Conservation (phyloP, 1,140 invertebrate genomes). For the Episyrphus balteatus region DNA sequence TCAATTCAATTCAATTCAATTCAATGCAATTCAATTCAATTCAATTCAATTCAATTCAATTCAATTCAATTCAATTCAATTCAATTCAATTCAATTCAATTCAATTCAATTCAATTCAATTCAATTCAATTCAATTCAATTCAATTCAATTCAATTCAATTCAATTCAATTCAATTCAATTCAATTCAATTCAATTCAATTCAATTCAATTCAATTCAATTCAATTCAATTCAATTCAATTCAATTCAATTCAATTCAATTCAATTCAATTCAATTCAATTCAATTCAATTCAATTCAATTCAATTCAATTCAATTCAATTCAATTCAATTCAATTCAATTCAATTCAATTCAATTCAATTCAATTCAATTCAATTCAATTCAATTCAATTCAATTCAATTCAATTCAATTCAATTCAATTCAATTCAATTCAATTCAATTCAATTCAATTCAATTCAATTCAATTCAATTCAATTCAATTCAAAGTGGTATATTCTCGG, state of each 20-base stretch:
- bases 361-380: constrained; percentile 2
- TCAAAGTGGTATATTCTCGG: not conserved
- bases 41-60: not conserved
- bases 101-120: constrained; percentile 1
- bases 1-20: constrained; percentile 5
- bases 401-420: constrained; percentile 6
- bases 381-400: constrained; percentile 2
- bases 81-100: constrained; percentile 1
- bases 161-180: constrained; percentile 1
- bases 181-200: not conserved
- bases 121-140: not conserved
- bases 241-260: constrained; percentile 1
- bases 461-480: constrained; percentile 1
- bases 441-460: constrained; percentile 6
- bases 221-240: constrained; percentile 1
- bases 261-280: constrained; percentile 2
- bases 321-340: constrained; percentile 6
- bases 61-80: constrained; percentile 1
- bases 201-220: constrained; percentile 1
- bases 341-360: constrained; percentile 6
- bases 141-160: constrained; percentile 1
- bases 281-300: constrained; percentile 2
- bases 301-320: constrained; percentile 5
- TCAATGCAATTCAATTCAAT: not conserved
- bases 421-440: constrained; percentile 6